These are phyloP conservation scores for Stegana nigrithorax DNA, from an alignment of 2,888 invertebrate species.

Conservation along the genomic window DNA sequence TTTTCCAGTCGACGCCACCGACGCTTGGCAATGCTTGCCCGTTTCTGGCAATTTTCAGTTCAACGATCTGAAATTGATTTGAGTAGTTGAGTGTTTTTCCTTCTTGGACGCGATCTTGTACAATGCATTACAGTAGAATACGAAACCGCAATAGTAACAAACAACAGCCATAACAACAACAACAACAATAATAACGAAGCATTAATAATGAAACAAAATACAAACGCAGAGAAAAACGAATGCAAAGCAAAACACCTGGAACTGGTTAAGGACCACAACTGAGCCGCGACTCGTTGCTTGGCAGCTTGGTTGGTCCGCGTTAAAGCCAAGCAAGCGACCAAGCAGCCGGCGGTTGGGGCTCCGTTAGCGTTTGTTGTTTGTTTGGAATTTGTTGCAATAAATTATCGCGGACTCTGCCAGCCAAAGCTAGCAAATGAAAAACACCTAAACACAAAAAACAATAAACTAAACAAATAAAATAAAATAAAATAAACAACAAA, in stretches of 20 bases:
- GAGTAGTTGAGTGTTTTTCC: neutral
- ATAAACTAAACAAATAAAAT: no score
- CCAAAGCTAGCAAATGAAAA: neutral
- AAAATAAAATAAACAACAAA: no score
- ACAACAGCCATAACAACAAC: neutral
- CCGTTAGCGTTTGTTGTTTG: neutral
- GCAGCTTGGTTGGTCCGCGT: neutral
- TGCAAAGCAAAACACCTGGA: constrained; percentile 23
- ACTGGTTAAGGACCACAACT: constrained; percentile 20
- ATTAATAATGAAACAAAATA: constrained; percentile 9
- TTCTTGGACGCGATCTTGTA: neutral
- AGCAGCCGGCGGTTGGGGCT: no score
- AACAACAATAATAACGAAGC: neutral
- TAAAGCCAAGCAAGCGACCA: no score
- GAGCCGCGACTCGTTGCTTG: no score
- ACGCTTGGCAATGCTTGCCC: neutral
- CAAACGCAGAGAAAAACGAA: no score
- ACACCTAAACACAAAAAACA: no score
- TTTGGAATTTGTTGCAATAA: constrained; percentile 12
- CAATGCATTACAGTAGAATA: neutral
- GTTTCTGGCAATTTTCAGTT: constrained; percentile 4
- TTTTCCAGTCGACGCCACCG: neutral
- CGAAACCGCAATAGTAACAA: neutral
- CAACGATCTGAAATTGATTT: constrained; percentile 9
- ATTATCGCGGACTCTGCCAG: neutral